Percentiles rank a stretch among this genome's conserved stretches.
Conservation (phyloP, 2,113 vertebrate genomes). For the Camelus dromedarius region DNA sequence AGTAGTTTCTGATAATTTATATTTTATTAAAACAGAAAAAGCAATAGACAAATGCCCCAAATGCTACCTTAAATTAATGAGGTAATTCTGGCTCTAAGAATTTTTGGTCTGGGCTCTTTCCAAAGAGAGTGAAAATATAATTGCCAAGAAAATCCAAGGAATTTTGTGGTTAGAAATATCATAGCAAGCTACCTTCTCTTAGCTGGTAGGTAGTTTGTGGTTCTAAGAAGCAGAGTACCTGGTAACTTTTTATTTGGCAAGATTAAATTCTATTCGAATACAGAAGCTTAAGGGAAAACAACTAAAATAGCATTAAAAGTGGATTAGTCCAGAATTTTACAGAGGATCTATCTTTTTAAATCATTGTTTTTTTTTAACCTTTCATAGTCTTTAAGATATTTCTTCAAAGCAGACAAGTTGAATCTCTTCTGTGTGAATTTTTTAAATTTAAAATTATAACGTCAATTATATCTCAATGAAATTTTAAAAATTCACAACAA, state of each 20-base stretch:
- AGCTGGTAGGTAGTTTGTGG: neutral
- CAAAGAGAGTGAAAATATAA: neutral
- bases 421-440: slow-evolving; percentile 59
- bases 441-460: neutral
- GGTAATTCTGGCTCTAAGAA: neutral
- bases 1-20: neutral
- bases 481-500: neutral
- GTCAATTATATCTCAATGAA: neutral
- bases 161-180: neutral
- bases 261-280: neutral
- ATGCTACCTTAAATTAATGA: slow-evolving; percentile 35
- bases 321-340: slow-evolving; percentile 81
- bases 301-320: neutral
- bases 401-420: slow-evolving; percentile 60
- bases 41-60: neutral
- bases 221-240: neutral
- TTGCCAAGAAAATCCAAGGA: neutral
- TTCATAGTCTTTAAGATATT: slow-evolving; percentile 68
- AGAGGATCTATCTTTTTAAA: slow-evolving; percentile 89
- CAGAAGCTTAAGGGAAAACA: neutral
- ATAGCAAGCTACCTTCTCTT: neutral
- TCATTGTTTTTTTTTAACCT: slow-evolving; percentile 79
- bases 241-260: slow-evolving; percentile 1
- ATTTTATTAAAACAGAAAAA: neutral
- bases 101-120: neutral